Base-by-base conservation (phyloP, 2,797 vertebrate genomes). In the Cichlasoma orientale region DNA sequence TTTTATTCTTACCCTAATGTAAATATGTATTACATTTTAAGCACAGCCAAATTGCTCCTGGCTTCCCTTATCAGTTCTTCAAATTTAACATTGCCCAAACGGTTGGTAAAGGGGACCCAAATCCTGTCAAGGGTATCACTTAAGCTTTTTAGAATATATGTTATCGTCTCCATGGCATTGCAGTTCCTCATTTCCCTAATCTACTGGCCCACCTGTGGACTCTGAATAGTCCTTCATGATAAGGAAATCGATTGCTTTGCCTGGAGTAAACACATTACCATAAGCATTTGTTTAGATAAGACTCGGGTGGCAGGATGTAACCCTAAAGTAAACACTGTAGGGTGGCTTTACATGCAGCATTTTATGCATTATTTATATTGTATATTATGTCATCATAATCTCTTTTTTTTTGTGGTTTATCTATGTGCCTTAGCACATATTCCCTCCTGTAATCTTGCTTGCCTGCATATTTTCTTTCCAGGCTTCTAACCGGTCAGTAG, bases 231-330 rank as follows among this genome's bases (percentile, higher is more conserved):
- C 25, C 50, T 68, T 44, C 18, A n/a, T 50, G 63, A 68, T 68
- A 68, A 50, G 63, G 18, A 44, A 13, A 68, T 68, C 44, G 7
- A 50, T 68, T 68, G 63, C 18, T 50, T 68, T 68, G 18, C 63
- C 63, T 68, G 63, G 44, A 68, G 63, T 31, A 68, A 68, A 68
- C 44, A 68, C 63, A 68, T 63, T 55, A n/a, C 23, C 63, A 50
- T n/a, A 68, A 50, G 44, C 31, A 68, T 68, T 50, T 68, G 44
- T 47, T 50, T 31, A 68, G 63, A 68, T 68, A 68, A 41, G 41
- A 27, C 18, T 29, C 29, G 63, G 11, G 44, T 68, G 44, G 27
- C 41, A 50, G 41, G 41, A n/a, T n/a, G n/a, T 29, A 68, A 19
- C 41, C 63, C 63, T 68, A 68, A 68, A 68, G 63, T 29, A 68